Evolutionary conservation across 2,113 vertebrate genomes (phyloP).

Genomic region (Symphodus melops): DNA sequence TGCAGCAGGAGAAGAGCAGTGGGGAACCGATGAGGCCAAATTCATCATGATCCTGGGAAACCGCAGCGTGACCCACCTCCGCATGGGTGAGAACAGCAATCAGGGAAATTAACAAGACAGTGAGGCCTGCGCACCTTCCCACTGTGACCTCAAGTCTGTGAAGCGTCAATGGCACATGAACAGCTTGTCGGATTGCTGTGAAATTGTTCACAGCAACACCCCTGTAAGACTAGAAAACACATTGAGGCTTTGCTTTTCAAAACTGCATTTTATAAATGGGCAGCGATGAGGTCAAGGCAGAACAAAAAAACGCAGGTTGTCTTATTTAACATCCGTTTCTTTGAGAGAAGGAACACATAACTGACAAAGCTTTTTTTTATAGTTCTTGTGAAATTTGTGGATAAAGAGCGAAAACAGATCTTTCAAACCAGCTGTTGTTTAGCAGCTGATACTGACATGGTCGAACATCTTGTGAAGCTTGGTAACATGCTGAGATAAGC

Average conservation of each 20-base stretch:
- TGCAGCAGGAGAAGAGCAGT: conserved; percentile 92
- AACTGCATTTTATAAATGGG: no score
- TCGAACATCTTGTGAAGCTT: no score
- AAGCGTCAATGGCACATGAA: background rate
- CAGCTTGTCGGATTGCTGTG: background rate
- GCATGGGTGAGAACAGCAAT: conserved; percentile 84
- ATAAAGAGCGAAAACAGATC: no score
- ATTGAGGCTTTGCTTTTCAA: background rate
- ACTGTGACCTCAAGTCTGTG: background rate
- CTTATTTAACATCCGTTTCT: no score
- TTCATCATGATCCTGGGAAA: conserved; percentile 97
- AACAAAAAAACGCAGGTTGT: background rate
- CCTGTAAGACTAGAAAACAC: background rate
- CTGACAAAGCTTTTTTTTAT: no score
- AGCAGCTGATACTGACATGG: no score
- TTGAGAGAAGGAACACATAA: no score
- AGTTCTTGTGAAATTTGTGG: no score
- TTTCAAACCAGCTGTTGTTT: no score
- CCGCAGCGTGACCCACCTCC: conserved; percentile 92
- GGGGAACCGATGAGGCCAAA: conserved; percentile 95
- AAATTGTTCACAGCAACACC: background rate
- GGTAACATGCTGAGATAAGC: no score
- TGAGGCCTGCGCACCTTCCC: conserved; percentile 31
- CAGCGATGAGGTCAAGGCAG: no score
- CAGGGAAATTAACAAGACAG: conserved; percentile 9